Base-by-base conservation (phyloP, 2,888 invertebrate genomes). In the Tipula confusa region DNA sequence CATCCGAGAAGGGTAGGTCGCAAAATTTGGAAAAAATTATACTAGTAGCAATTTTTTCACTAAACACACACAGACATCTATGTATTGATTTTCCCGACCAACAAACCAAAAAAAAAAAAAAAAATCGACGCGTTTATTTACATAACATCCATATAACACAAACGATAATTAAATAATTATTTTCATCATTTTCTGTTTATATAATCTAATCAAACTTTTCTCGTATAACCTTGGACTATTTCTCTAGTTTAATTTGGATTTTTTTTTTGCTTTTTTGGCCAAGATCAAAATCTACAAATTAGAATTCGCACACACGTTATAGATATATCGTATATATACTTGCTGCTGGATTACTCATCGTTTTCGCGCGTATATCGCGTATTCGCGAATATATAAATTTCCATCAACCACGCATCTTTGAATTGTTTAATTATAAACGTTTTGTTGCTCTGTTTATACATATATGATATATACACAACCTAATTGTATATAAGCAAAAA, bases 191-290 rank as follows among this genome's bases (percentile, higher is more conserved):
- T 64, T 64, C 7, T 64, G 64, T 64, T 64, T 64, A 64, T 9
- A 64, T 43, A 43, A 43, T 64, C 64, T 64, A 64, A 64, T 64
- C 64, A 64, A 64, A 64, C 24, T 64, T 64, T 64, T 64, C 64
- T 64, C 64, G 64, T 64, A 64, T n/a, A 64, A 64, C 64, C 64
- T 64, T 64, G 64, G 64, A 64, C 64, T 64, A 64, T 64, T 64
- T 24, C 64, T 64, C 64, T 64, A 64, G 64, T 64, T 64, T 64
- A 64, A 64, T 64, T 24, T 64, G 64, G 64, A 18, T 6, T 48
- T 48, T 48, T 48, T 18, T 6, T 48, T 48, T 48, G n/a, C 48
- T 7, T 11, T 64, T 64, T 64, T 64, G 9, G 64, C 64, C 24
- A 24, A 64, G 24, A 18, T 1, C 64, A 24, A 64, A 64, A 64